Percentiles rank a stretch among this genome's conserved stretches.
Conservation (phyloP, 2,888 invertebrate species). For the Merodon equestris region DNA sequence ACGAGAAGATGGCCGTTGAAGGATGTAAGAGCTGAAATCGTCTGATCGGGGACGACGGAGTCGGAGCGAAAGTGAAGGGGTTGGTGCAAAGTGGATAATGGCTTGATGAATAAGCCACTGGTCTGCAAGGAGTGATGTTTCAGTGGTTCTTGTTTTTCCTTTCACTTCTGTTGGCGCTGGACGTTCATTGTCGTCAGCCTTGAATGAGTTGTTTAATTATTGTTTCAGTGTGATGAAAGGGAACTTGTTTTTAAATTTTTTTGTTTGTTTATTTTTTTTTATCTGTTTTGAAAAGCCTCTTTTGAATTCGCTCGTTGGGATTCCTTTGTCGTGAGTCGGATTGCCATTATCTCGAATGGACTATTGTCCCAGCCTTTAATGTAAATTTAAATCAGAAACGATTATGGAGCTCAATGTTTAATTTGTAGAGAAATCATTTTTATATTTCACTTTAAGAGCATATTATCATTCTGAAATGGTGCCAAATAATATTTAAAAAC, state of each 20-base stretch:
- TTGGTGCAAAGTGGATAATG: slow-evolving; percentile 57
- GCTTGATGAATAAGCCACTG: slow-evolving; percentile 62
- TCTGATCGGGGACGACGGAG: background rate
- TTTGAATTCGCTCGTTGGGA: no score
- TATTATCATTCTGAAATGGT: no score
- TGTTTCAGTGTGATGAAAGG: slow-evolving; percentile 32
- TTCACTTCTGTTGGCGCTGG: slow-evolving; percentile 17
- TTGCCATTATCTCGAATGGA: no score
- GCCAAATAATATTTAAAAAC: no score
- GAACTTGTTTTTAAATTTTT: background rate
- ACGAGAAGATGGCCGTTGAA: slow-evolving; percentile 57
- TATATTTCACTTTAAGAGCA: no score
- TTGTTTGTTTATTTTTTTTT: no score
- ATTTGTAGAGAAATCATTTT: no score
- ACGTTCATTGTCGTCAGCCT: slow-evolving; percentile 17
- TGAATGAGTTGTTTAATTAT: slow-evolving; percentile 27
- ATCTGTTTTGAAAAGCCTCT: no score
- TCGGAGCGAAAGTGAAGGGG: slow-evolving; percentile 28
- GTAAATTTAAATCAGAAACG: no score
- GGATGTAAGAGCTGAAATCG: slow-evolving; percentile 33
- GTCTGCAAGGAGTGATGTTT: slow-evolving; percentile 8
- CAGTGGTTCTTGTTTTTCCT: background rate
- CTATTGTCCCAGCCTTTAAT: no score
- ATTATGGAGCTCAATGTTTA: no score
- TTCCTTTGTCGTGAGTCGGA: no score